These are phyloP conservation scores for Ochropleura plecta DNA, from an alignment of 2,888 invertebrate genomes.

Conservation along the genomic window DNA sequence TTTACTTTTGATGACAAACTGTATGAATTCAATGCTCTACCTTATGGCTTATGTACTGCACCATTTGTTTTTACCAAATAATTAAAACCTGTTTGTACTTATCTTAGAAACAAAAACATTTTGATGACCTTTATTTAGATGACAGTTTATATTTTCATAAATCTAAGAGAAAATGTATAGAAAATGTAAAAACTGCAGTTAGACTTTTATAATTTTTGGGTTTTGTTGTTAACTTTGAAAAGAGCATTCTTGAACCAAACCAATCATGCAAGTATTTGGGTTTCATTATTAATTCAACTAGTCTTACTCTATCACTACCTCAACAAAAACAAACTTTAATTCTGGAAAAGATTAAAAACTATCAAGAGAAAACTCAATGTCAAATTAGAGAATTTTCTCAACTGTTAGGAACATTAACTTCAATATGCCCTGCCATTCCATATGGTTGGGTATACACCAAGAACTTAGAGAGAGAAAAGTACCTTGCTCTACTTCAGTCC, in stretches of 20 bases:
- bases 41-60: constrained; percentile 1
- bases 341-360: background rate
- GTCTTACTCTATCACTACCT: background rate
- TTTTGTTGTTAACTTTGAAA: background rate
- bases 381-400: constrained; percentile 10
- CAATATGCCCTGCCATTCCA: constrained; percentile 13
- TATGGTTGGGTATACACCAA: constrained; percentile 3
- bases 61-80: constrained; percentile 4
- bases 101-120: constrained; percentile 2
- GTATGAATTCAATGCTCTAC: constrained; percentile 3
- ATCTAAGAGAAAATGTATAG: background rate
- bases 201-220: background rate
- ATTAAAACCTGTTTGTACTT: constrained; percentile 1
- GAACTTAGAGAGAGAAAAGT: background rate
- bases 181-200: constrained; percentile 1
- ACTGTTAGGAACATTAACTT: background rate
- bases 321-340: constrained; percentile 4
- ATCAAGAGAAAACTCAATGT: background rate
- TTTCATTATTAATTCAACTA: background rate
- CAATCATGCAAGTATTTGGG: constrained; percentile 2
- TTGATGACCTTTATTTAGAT: constrained; percentile 7
- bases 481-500: background rate
- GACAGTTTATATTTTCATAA: constrained; percentile 3
- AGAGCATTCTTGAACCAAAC: background rate
- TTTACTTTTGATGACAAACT: background rate